Percentiles rank a stretch among this genome's conserved stretches.
Evolutionary conservation across 2,888 invertebrate species (phyloP).

Genomic region (Idaea biselata): DNA sequence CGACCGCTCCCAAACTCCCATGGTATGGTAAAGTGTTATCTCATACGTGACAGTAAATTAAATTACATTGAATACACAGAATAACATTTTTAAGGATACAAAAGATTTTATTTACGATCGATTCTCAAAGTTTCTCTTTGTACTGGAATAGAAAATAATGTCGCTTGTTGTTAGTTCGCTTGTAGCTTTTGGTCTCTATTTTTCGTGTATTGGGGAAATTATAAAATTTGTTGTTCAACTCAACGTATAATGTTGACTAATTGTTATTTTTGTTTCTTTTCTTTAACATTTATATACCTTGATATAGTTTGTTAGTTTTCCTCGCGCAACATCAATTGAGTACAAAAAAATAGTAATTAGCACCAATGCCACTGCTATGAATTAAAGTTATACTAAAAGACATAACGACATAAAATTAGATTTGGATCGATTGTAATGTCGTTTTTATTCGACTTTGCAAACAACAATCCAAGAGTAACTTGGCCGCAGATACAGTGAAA

Average conservation of each 20-base stretch:
- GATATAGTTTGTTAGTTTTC: background rate
- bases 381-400: too few species aligned
- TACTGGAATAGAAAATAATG: slow-evolving; percentile 1
- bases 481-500: too few species aligned
- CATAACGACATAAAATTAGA: too few species aligned
- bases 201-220: background rate
- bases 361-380: background rate
- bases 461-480: too few species aligned
- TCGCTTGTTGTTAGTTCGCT: slow-evolving; percentile 5
- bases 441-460: too few species aligned
- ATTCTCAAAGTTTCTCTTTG: slow-evolving; percentile 7
- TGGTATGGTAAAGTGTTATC: slow-evolving; percentile 47
- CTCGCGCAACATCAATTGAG: too few species aligned
- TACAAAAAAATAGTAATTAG: slow-evolving; percentile 5
- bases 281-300: background rate
- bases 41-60: slow-evolving; percentile 58
- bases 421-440: too few species aligned
- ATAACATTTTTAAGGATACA: slow-evolving; percentile 41
- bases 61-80: slow-evolving; percentile 52
- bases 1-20: slow-evolving; percentile 63
- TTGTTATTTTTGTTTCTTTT: too few species aligned
- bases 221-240: background rate
- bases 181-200: slow-evolving; percentile 12
- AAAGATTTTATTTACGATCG: slow-evolving; percentile 29
- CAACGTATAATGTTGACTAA: background rate